A percentile compares a stretch with the other conserved stretches of the same genome.
Evolutionary conservation across 2,113 vertebrate species (phyloP).

Genomic region (Malurus melanocephalus): DNA sequence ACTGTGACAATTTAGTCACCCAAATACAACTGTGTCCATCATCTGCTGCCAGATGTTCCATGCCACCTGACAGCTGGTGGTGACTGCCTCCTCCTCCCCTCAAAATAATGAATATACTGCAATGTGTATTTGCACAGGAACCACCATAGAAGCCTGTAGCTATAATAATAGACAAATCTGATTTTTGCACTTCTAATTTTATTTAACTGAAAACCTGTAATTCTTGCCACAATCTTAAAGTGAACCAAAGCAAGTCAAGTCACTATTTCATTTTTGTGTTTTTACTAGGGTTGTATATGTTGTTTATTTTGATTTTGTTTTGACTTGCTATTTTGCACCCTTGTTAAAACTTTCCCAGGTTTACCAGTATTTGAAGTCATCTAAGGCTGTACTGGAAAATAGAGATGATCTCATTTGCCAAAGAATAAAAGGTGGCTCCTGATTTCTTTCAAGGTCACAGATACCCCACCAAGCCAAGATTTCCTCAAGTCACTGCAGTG

Average conservation of each 20-base stretch:
- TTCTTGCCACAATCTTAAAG: not conserved
- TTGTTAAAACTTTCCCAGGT: not conserved
- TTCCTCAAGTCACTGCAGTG: not conserved
- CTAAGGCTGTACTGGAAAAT: not conserved
- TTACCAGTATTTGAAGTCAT: not conserved
- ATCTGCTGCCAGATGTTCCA: not conserved
- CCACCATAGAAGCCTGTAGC: not conserved
- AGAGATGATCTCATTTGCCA: not conserved
- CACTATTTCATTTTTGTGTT: not conserved
- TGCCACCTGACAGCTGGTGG: not conserved
- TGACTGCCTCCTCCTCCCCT: rapidly evolving
- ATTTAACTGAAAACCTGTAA: not conserved
- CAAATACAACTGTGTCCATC: not conserved
- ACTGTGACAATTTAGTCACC: not conserved
- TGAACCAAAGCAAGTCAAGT: not conserved
- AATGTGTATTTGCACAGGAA: not conserved
- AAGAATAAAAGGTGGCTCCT: not conserved
- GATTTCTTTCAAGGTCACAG: not conserved
- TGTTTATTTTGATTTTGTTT: not conserved
- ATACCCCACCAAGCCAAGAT: not conserved
- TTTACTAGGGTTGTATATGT: not conserved
- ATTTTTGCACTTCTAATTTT: not conserved
- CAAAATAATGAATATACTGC: not conserved
- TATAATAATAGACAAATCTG: not conserved
- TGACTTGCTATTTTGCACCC: not conserved